These are phyloP conservation scores for Engystomops pustulosus DNA, from an alignment of 2,113 vertebrate species.

Conservation along the genomic window DNA sequence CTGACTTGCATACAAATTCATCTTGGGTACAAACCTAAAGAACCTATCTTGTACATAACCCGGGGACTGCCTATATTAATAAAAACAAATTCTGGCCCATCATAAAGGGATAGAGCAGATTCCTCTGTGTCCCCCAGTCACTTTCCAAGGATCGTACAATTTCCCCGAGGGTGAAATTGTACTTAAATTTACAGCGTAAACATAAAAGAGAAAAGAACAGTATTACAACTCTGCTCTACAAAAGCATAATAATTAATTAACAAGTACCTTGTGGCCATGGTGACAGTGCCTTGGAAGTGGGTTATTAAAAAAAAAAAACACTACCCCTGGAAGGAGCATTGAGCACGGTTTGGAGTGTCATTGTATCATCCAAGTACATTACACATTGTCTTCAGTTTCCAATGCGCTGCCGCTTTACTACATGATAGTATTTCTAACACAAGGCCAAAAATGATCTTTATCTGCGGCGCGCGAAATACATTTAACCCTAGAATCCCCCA, in stretches of 20 bases:
- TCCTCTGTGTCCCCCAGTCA: neutral
- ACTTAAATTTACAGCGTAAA: neutral
- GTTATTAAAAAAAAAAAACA: constrained; percentile 20
- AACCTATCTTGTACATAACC: too few species aligned
- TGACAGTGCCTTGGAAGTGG: neutral
- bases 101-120: neutral
- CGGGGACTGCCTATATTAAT: too few species aligned
- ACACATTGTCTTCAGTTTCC: neutral
- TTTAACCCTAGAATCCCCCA: neutral
- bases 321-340: neutral
- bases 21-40: too few species aligned
- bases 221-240: neutral
- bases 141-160: neutral
- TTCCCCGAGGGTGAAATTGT: neutral
- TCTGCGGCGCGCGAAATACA: neutral
- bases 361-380: neutral
- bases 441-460: neutral
- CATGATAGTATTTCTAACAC: neutral
- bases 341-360: neutral
- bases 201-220: neutral
- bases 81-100: too few species aligned
- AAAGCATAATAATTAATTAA: constrained; percentile 5
- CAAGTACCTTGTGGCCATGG: neutral
- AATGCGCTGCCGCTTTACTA: neutral
- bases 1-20: too few species aligned